A percentile compares a stretch with the other conserved stretches of the same genome.
Conservation (phyloP, 2,113 vertebrate genomes). For the Himantopus leucocephalus region DNA sequence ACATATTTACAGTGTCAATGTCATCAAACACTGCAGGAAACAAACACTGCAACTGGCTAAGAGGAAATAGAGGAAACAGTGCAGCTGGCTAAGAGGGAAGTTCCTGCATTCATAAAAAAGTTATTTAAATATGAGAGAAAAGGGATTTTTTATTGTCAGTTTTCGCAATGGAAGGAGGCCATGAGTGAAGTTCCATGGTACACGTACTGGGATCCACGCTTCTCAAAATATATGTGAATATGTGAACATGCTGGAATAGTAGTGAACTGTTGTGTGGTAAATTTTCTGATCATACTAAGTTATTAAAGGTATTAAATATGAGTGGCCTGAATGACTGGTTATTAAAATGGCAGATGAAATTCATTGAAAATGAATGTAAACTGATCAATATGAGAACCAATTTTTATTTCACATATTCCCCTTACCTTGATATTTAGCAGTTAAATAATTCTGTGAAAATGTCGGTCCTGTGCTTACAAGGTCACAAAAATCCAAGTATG, state of each 20-base stretch:
- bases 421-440: background rate
- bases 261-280: background rate
- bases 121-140: background rate
- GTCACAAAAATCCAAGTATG: background rate
- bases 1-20: fast-evolving
- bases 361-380: background rate
- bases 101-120: background rate
- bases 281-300: background rate
- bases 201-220: background rate
- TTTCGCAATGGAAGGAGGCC: background rate
- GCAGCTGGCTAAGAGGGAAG: background rate
- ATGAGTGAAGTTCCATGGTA: background rate
- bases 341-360: background rate
- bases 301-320: background rate
- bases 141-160: background rate
- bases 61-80: background rate
- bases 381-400: background rate
- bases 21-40: background rate
- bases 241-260: background rate
- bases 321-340: background rate
- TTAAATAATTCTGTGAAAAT: background rate
- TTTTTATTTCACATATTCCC: background rate
- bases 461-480: background rate
- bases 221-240: background rate
- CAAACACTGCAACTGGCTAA: background rate